phyloP scores from a whole-genome alignment of 53 echinoderm and acorn worm species.

The Actinopyga echinites region DNA sequence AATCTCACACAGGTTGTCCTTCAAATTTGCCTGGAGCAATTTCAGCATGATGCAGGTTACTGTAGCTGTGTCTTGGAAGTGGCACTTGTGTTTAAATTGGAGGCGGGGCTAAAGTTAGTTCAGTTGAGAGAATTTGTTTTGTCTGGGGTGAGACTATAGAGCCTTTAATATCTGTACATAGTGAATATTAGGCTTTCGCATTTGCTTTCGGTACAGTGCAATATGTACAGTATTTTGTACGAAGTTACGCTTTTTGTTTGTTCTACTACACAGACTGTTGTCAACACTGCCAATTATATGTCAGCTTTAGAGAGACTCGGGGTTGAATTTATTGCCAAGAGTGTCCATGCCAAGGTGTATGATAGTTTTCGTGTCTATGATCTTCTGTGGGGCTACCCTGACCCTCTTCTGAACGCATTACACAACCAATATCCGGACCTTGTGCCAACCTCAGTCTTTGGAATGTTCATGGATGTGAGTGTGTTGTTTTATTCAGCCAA shows the following conservation, averaged over 20 bases:
- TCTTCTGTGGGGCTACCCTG: constrained; percentile 79
- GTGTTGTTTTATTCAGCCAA: background rate
- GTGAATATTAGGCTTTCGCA: too few species aligned
- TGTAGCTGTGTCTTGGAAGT: too few species aligned
- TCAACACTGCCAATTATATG: background rate
- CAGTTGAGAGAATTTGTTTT: too few species aligned
- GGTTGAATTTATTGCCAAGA: background rate
- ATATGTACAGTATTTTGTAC: background rate
- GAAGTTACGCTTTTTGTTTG: too few species aligned
- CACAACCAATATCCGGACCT: background rate
- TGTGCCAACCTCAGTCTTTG: constrained; percentile 65
- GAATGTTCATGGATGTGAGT: constrained; percentile 82
- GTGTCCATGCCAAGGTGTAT: background rate
- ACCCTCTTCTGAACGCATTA: constrained; percentile 47
- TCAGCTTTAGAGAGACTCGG: background rate
- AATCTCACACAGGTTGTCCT: too few species aligned
- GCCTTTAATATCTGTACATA: too few species aligned
- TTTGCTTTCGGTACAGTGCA: background rate
- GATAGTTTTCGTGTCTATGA: constrained; percentile 57
- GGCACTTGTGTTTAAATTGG: too few species aligned
- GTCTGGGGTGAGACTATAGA: too few species aligned
- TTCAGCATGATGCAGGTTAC: too few species aligned
- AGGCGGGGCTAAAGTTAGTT: too few species aligned
- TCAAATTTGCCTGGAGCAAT: too few species aligned
- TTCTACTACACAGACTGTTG: background rate